A percentile compares a stretch with the other conserved stretches of the same genome.
phyloP scores from a whole-genome alignment of 1,140 invertebrate genomes.

The Ceratina australensis region DNA sequence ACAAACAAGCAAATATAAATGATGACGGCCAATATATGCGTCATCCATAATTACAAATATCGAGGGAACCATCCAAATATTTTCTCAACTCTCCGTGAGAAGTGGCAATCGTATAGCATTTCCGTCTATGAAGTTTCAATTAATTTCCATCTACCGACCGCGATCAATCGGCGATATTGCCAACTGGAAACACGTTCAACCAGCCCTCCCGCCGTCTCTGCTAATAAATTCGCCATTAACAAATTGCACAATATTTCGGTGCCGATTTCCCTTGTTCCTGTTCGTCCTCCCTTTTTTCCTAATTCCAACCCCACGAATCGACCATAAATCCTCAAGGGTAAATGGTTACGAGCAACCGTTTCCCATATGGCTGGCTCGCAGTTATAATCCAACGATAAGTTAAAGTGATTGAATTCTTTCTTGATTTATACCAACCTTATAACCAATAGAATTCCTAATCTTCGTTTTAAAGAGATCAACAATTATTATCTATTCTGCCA shows the following conservation, averaged over 20 bases:
- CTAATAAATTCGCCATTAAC: slow-evolving; percentile 29
- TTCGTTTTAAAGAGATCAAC: too few relatives aligned
- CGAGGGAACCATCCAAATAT: background rate
- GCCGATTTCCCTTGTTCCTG: background rate
- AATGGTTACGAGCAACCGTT: too few relatives aligned
- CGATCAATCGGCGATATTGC: background rate
- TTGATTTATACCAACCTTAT: too few relatives aligned
- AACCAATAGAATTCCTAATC: too few relatives aligned
- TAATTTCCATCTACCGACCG: slow-evolving; percentile 1
- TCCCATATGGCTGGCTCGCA: too few relatives aligned
- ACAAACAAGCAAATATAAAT: background rate
- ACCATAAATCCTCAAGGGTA: background rate
- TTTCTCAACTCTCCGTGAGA: background rate
- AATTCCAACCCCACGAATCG: background rate
- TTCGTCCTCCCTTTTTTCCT: background rate
- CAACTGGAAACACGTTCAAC: background rate
- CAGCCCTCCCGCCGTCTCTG: background rate
- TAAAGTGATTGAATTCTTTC: too few relatives aligned
- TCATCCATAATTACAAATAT: background rate
- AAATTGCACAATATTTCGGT: slow-evolving; percentile 30
- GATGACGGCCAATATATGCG: background rate
- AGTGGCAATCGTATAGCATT: background rate
- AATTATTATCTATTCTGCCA: too few relatives aligned
- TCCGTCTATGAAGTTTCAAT: slow-evolving; percentile 9
- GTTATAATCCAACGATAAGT: too few relatives aligned